phyloP scores from a whole-genome alignment of 2,888 invertebrate species.

The Andricus curvator region DNA sequence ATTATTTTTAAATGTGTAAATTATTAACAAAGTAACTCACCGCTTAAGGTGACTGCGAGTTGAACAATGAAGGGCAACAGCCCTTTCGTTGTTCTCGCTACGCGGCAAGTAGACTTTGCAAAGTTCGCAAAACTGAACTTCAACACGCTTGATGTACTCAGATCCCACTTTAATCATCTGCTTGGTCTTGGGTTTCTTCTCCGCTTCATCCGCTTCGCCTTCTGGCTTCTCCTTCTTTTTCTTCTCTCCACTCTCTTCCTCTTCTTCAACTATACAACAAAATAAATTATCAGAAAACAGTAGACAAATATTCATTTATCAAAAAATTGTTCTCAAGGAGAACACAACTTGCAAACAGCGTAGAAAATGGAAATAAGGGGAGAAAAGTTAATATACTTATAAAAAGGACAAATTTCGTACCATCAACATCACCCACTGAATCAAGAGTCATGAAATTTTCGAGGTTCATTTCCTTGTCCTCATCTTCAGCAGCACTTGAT shows the following conservation, averaged over 20 bases:
- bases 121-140: constrained; percentile 89
- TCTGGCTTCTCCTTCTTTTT: constrained; percentile 81
- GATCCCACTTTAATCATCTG: constrained; percentile 87
- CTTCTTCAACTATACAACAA: constrained; percentile 64
- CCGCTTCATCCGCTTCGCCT: constrained; percentile 71
- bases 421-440: constrained; percentile 91
- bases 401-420: constrained; percentile 74
- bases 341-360: too few relatives aligned
- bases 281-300: constrained; percentile 24
- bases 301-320: neutral
- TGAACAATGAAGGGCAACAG: constrained; percentile 86
- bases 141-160: constrained; percentile 88
- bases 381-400: neutral
- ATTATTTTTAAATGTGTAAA: neutral
- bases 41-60: constrained; percentile 87
- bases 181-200: constrained; percentile 81
- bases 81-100: constrained; percentile 81
- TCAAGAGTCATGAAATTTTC: constrained; percentile 94
- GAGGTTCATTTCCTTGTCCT: constrained; percentile 85
- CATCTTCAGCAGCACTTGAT: constrained; percentile 84
- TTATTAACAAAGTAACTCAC: constrained; percentile 47
- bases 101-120: constrained; percentile 88
- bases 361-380: too few relatives aligned
- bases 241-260: constrained; percentile 81
- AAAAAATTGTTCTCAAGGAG: too few relatives aligned